A percentile compares a stretch with the other conserved stretches of the same genome.
Conservation (phyloP, 1,140 invertebrate genomes). For the Orchesella cincta region DNA sequence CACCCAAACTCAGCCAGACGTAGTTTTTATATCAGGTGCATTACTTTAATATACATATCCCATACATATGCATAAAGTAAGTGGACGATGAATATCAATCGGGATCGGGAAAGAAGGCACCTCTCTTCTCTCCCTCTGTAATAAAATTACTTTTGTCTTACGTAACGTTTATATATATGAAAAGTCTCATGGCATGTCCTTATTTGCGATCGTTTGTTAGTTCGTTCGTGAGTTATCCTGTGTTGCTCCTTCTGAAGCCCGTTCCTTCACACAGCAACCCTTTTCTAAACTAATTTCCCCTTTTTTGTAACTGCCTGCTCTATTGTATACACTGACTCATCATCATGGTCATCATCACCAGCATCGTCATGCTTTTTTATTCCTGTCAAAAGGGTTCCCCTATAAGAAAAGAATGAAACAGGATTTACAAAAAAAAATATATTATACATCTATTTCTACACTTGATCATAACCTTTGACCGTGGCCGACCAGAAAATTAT, state of each 20-base stretch:
- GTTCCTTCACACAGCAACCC: too few species aligned
- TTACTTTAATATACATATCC: not conserved
- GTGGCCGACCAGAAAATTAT: constrained; percentile 50
- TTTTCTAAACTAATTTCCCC: too few species aligned
- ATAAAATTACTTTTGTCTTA: too few species aligned
- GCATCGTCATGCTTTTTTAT: not conserved
- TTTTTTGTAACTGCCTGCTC: too few species aligned
- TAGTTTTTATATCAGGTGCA: not conserved
- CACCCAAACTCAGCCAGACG: not conserved
- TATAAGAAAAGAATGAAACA: not conserved
- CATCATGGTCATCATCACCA: not conserved
- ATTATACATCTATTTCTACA: constrained; percentile 27
- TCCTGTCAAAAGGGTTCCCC: not conserved
- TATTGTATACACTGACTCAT: too few species aligned
- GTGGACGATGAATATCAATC: not conserved
- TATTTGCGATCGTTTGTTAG: too few species aligned
- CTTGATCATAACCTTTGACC: constrained; percentile 47
- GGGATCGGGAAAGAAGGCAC: too few species aligned
- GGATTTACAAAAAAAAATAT: not conserved
- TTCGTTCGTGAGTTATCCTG: too few species aligned
- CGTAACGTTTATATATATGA: too few species aligned
- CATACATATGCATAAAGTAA: not conserved
- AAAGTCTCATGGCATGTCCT: too few species aligned
- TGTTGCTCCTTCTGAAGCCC: not conserved
- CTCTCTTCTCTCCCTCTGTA: not conserved